These are phyloP conservation scores for Zoroaster sp. DNA, from an alignment of 53 echinoderm and acorn worm species.

Conservation along the genomic window DNA sequence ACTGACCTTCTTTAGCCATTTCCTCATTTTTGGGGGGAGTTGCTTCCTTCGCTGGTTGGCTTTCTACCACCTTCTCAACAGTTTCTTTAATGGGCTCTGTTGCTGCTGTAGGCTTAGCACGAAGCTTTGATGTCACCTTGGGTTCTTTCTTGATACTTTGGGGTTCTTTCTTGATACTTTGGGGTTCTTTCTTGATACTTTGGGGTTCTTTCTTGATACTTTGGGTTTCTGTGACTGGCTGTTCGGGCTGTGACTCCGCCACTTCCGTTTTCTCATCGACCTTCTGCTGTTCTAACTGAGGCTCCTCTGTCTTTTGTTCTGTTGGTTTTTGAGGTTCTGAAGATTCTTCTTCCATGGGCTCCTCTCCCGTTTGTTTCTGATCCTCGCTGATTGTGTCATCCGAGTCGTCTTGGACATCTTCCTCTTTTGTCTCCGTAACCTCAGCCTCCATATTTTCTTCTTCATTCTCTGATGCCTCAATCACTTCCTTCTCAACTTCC, in stretches of 20 bases:
- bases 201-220: background rate
- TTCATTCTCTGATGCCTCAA: background rate
- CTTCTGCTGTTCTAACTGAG: background rate
- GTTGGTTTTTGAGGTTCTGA: background rate
- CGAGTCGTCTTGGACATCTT: background rate
- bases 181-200: background rate
- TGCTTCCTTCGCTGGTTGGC: background rate
- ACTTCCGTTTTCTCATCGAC: background rate
- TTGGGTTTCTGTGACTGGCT: background rate
- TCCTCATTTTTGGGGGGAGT: background rate
- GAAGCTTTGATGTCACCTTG: background rate
- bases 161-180: too few species aligned
- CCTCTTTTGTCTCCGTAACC: background rate
- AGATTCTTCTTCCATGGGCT: slow-evolving; percentile 1
- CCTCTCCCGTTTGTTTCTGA: background rate
- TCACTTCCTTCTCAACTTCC: slow-evolving; percentile 12
- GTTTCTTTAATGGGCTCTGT: background rate
- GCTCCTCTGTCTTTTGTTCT: background rate
- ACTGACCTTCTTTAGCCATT: slow-evolving; percentile 5
- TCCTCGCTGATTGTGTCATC: background rate
- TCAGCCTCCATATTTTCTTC: too few species aligned
- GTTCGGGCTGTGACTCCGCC: background rate
- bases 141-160: background rate
- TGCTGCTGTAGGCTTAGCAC: background rate
- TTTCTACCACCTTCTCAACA: background rate